A percentile compares a stretch with the other conserved stretches of the same genome.
Evolutionary conservation across 2,888 invertebrate species (phyloP).

Genomic region (Quadriops clusia): DNA sequence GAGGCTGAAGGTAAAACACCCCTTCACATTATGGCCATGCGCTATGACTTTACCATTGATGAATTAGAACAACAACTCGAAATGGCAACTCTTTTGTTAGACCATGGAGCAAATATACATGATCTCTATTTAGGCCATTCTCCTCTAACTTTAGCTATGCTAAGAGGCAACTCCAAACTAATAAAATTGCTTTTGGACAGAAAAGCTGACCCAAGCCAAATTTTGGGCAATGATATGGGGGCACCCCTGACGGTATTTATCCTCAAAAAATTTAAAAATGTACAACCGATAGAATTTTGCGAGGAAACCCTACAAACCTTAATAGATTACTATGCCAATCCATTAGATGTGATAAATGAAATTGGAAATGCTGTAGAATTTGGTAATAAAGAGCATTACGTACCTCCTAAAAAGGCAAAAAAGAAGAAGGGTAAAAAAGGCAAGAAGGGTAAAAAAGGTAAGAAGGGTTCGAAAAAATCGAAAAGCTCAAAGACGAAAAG

Average conservation of each 20-base stretch:
- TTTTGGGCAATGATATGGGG: slow-evolving; percentile 27
- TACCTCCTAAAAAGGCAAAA: slow-evolving; percentile 10
- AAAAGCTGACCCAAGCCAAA: slow-evolving; percentile 24
- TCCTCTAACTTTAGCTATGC: slow-evolving; percentile 29
- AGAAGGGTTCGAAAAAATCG: slow-evolving; percentile 6
- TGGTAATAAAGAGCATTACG: slow-evolving; percentile 16
- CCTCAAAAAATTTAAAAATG: slow-evolving; percentile 24
- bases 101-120: slow-evolving; percentile 17
- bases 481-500: neutral
- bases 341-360: slow-evolving; percentile 22
- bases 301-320: slow-evolving; percentile 22
- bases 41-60: slow-evolving; percentile 27
- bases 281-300: slow-evolving; percentile 19
- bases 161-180: slow-evolving; percentile 26
- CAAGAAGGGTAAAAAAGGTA: slow-evolving; percentile 10
- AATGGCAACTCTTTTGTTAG: slow-evolving; percentile 20
- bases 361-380: slow-evolving; percentile 28
- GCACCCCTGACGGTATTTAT: slow-evolving; percentile 27
- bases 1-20: slow-evolving; percentile 27
- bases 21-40: slow-evolving; percentile 30
- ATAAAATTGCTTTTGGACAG: slow-evolving; percentile 22
- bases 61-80: slow-evolving; percentile 16
- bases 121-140: slow-evolving; percentile 30
- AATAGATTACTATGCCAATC: slow-evolving; percentile 24
- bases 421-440: slow-evolving; percentile 8